Conservation (phyloP, 2,113 vertebrate species). For the Melanostigma gelatinosum region DNA sequence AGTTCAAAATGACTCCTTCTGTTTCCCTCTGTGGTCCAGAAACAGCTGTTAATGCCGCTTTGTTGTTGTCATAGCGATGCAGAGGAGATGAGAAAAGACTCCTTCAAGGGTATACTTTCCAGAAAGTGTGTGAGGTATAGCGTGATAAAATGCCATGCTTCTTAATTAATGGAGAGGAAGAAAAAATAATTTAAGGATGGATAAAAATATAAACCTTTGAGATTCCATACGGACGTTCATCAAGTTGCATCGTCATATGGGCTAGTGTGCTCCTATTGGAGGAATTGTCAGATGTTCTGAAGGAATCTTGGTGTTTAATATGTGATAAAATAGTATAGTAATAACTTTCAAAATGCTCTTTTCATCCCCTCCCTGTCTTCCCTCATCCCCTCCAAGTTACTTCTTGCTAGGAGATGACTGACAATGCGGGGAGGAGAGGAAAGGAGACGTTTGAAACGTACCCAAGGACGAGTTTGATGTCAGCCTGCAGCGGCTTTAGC, state of each 20-base stretch:
- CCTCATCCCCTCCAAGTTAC: constrained; percentile 62
- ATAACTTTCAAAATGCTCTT: constrained; percentile 13
- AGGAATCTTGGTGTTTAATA: constrained; percentile 13
- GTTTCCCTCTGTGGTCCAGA: constrained; percentile 23
- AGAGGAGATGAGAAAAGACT: constrained; percentile 35
- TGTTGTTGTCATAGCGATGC: constrained; percentile 23
- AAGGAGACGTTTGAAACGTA: constrained; percentile 28
- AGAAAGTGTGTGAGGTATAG: constrained; percentile 50
- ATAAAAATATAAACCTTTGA: constrained; percentile 37
- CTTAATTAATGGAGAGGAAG: constrained; percentile 22
- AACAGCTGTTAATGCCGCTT: constrained; percentile 18
- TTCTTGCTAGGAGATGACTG: constrained; percentile 64
- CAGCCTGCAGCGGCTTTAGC: constrained; percentile 47
- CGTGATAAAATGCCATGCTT: constrained; percentile 48
- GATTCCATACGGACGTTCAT: constrained; percentile 19
- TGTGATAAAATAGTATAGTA: constrained; percentile 11
- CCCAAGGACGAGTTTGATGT: constrained; percentile 53
- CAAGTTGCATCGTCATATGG: constrained; percentile 12
- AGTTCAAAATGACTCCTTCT: constrained; percentile 28
- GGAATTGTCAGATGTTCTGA: neutral
- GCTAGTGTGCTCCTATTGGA: neutral
- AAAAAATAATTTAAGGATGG: constrained; percentile 29
- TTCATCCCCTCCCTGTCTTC: constrained; percentile 42
- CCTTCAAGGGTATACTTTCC: constrained; percentile 19
- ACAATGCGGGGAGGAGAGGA: constrained; percentile 41